A percentile compares a stretch with the other conserved stretches of the same genome.
These are phyloP conservation scores for Meloe dianella DNA, from an alignment of 2,888 invertebrate species.

Conservation along the genomic window DNA sequence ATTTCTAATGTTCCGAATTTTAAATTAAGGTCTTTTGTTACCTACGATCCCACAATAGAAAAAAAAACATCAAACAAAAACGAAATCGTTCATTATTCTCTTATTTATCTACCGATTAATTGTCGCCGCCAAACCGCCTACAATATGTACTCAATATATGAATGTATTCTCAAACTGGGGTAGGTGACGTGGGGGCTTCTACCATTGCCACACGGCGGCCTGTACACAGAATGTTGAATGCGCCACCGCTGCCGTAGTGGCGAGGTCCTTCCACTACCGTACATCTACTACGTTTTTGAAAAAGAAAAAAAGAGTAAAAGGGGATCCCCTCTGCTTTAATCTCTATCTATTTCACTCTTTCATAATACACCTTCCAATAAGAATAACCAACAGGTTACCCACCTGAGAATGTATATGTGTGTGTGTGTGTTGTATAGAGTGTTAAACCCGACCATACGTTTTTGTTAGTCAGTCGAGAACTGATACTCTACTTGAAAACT, in stretches of 20 bases:
- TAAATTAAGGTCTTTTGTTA: not conserved
- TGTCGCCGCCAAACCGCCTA: not conserved
- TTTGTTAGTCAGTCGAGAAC: conserved; percentile 10
- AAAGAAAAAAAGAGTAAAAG: not conserved
- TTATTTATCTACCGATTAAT: not conserved
- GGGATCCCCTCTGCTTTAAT: conserved; percentile 36
- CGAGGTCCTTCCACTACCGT: conserved; percentile 53
- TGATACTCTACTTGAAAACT: conserved; percentile 1
- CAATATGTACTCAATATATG: not conserved
- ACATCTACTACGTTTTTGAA: conserved; percentile 16
- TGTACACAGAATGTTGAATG: conserved; percentile 53
- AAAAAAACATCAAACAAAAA: too few species aligned
- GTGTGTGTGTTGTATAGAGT: not conserved
- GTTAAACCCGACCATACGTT: conserved; percentile 4
- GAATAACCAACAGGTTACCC: conserved; percentile 2
- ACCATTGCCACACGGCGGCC: conserved; percentile 47
- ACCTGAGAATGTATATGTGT: not conserved
- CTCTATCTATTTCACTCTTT: conserved; percentile 1
- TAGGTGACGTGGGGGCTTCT: conserved; percentile 34
- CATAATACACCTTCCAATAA: conserved; percentile 7
- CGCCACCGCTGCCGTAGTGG: conserved; percentile 58
- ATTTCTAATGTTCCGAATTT: not conserved
- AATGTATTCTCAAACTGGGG: conserved; percentile 7
- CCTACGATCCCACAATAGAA: too few species aligned
- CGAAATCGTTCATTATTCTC: not conserved